Evolutionary conservation across 2,797 vertebrate species (phyloP).

Genomic region (Delichon dasypus): DNA sequence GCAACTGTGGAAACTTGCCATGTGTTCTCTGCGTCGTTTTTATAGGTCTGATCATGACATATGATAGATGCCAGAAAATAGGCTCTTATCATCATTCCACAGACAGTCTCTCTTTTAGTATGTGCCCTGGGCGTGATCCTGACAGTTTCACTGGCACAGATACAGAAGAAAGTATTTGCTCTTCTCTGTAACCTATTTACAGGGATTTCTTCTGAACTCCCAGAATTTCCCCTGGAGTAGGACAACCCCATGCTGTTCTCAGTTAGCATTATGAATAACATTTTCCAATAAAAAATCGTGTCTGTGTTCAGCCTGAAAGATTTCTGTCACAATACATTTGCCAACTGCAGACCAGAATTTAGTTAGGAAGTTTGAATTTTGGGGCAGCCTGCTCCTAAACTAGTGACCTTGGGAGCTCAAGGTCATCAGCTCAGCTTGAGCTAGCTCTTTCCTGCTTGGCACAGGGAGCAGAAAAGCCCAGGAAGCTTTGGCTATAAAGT

Average conservation of each 20-base stretch:
- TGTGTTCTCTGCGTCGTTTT: background rate
- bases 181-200: slow-evolving; percentile 41
- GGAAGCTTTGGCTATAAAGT: background rate
- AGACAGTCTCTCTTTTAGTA: background rate
- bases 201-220: slow-evolving; percentile 50
- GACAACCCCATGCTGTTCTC: slow-evolving; percentile 38
- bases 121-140: slow-evolving; percentile 33
- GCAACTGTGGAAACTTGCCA: slow-evolving; percentile 5
- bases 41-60: slow-evolving; percentile 25
- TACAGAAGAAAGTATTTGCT: slow-evolving; percentile 6
- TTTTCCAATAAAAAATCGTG: background rate
- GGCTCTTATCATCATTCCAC: slow-evolving; percentile 30
- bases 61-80: slow-evolving; percentile 23
- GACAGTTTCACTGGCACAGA: slow-evolving; percentile 13
- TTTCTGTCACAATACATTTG: background rate
- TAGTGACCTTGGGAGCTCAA: background rate
- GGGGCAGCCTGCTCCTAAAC: background rate
- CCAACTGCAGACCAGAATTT: background rate
- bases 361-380: background rate
- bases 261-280: slow-evolving; percentile 13
- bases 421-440: background rate
- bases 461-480: background rate
- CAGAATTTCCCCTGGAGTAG: slow-evolving; percentile 42
- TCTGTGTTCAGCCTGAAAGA: background rate
- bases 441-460: background rate